Evolutionary conservation across 2,113 vertebrate species (phyloP), one percentile per base, ranked within the genome.

Genomic region (Chaenogobius annularis): DNA sequence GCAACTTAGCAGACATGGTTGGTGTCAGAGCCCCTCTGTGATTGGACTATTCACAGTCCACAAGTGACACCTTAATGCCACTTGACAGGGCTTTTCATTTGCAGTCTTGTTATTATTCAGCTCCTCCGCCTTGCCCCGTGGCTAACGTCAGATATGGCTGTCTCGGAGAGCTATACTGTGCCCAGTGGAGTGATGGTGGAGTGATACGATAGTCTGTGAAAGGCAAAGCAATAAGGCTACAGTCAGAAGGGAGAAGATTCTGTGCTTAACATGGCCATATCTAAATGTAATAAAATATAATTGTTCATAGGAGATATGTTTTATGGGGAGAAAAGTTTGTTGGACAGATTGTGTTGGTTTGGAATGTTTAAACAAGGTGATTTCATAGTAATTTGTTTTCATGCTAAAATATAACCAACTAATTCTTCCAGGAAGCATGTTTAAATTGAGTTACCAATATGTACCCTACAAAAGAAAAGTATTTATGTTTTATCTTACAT

Each of bases 1-100:
- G 26, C 26, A 31, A 31, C 26, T 31, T 31, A 31, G 26, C 26
- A 31, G 4, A 31, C 26, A 31, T 31, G 26, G 26, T 4, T 31
- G 26, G 26, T 4, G 26, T 31, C 26, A 2, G 26, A 31, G 26
- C 2, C 4, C 26, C 26, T n/a, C n/a, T 31, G 26, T 31, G 26
- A 31, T 31, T 2, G 26, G 26, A 4, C 26, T 31, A 31, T 31
- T 31, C 75, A 48, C 72, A 71, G 23, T 66, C 43, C 48, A 19
- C 70, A 75, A 82, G 81, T 64, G 83, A 80, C 77, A 75, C 58
- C 78, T 81, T 66, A 69, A 83, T 69, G 75, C 62, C 73, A 81
- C 82, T 85, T 66, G 73, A 86, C 76, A 82, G 78, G 74, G 52
- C 67, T 73, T 79, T 69, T 54, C 64, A 80, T 77, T 85, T 70